phyloP scores from a whole-genome alignment of 1,140 invertebrate genomes.

The Ips nitidus region DNA sequence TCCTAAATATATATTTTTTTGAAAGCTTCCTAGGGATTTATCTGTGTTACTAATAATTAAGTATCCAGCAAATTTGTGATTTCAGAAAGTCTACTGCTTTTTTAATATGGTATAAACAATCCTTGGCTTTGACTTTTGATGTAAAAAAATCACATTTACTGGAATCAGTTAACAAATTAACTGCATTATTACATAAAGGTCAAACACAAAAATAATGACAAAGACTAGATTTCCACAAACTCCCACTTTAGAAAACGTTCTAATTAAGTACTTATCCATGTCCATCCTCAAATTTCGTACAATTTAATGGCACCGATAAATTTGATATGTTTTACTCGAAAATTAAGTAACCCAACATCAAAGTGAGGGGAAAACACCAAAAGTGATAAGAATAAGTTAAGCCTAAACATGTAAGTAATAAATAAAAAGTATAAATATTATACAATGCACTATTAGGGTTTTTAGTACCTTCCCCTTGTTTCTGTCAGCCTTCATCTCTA shows the following conservation, averaged over 20 bases:
- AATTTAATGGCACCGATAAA: conserved; percentile 44
- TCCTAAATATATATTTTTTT: conserved; percentile 22
- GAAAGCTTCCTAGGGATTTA: conserved; percentile 1
- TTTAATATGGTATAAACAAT: not conserved
- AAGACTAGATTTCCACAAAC: conserved; percentile 29
- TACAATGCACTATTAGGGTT: conserved; percentile 35
- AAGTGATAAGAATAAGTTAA: conserved; percentile 32
- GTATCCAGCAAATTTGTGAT: not conserved
- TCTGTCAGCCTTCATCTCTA: conserved; percentile 50
- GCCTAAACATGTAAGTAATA: conserved; percentile 19
- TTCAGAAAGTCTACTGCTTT: not conserved
- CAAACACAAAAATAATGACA: conserved; percentile 3
- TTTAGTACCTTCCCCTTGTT: conserved; percentile 33
- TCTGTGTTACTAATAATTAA: conserved; percentile 1
- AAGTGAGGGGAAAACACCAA: conserved; percentile 28
- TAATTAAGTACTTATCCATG: conserved; percentile 39
- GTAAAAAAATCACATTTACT: not conserved
- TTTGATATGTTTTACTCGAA: conserved; percentile 44
- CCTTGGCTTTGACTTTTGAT: no score
- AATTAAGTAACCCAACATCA: conserved; percentile 38
- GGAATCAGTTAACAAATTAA: not conserved
- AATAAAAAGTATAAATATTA: conserved; percentile 49
- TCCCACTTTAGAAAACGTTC: conserved; percentile 20
- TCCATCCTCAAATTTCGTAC: conserved; percentile 14
- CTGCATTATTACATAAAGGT: not conserved